Evolutionary conservation across 2,888 invertebrate species (phyloP).

Genomic region (Eupithecia subumbrata): DNA sequence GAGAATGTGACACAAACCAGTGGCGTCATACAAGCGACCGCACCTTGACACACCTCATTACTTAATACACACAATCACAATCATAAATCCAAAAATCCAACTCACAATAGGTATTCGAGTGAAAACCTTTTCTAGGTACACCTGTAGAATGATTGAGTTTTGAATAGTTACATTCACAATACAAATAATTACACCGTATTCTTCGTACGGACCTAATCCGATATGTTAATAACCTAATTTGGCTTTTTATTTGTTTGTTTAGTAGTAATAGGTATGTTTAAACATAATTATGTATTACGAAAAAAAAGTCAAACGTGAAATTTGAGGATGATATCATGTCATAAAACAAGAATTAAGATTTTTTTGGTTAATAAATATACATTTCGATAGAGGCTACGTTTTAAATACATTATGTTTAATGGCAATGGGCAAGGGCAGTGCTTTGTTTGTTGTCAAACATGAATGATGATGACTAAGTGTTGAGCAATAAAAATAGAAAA

Average conservation of each 20-base stretch:
- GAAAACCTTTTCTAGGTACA: background rate
- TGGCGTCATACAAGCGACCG: slow-evolving; percentile 68
- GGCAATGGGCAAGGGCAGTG: slow-evolving; percentile 48
- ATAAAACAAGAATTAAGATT: no score
- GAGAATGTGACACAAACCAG: slow-evolving; percentile 74
- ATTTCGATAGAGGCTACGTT: background rate
- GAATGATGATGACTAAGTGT: slow-evolving; percentile 45
- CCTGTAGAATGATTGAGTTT: no score
- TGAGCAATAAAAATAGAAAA: slow-evolving; percentile 41
- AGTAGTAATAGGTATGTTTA: background rate
- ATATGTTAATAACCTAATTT: background rate
- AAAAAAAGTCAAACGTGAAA: background rate
- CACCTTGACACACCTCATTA: slow-evolving; percentile 74
- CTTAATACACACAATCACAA: slow-evolving; percentile 5
- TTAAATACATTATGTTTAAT: background rate
- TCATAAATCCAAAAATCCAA: background rate
- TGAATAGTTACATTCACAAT: background rate
- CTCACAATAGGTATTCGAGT: background rate
- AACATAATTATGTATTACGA: background rate
- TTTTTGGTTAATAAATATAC: background rate
- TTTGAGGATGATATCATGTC: background rate
- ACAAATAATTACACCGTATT: background rate
- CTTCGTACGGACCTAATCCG: background rate
- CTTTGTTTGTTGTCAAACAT: slow-evolving; percentile 46
- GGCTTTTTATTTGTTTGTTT: background rate